Evolutionary conservation across 2,888 invertebrate species (phyloP), one percentile per base, ranked within the genome.

Genomic region (Pantelozetes paolii): DNA sequence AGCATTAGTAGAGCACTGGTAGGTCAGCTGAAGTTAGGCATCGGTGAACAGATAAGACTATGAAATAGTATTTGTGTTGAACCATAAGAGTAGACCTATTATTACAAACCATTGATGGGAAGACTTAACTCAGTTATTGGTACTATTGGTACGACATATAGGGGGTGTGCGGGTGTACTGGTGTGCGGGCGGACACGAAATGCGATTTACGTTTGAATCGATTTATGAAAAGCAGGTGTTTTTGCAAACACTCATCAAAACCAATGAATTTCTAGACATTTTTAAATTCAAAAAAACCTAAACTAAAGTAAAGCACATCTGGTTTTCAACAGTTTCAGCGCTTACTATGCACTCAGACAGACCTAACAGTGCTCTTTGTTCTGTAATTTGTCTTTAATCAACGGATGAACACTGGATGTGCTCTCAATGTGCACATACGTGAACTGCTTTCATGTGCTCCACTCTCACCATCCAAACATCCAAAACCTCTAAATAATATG

Each of bases 271-370:
- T 9, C 59, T 28, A 28, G 59, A 32, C 28, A 28, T 59, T 13
- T 28, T 28, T 9, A 59, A 59, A 59, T 8, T 59, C 23, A 59
- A 59, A 50, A 59, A 28, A 9, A 2, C 2, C 3, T 30, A 20
- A 26, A n/a, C n/a, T n/a, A 59, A 59, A 59, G 59, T 59, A 59
- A 28, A 59, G 59, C 59, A 59, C 59, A 59, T 26, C 57, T 57
- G 57, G 57, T 26, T 57, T 57, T 57, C n/a, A n/a, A n/a, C n/a
- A n/a, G n/a, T n/a, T n/a, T n/a, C n/a, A n/a, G n/a, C n/a, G 20
- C 2, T 6, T 5, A 26, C 26, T 57, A 5, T 57, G 23, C 23
- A 23, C 45, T 45, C 45, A 13, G 2, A 13, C 6, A 13, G 2
- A 3, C 9, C 2, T 18, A 13, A 2, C 59, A 32, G 23, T 28